These are phyloP conservation scores for Hylaeus anthracinus DNA, from an alignment of 1,140 invertebrate genomes.

Conservation along the genomic window DNA sequence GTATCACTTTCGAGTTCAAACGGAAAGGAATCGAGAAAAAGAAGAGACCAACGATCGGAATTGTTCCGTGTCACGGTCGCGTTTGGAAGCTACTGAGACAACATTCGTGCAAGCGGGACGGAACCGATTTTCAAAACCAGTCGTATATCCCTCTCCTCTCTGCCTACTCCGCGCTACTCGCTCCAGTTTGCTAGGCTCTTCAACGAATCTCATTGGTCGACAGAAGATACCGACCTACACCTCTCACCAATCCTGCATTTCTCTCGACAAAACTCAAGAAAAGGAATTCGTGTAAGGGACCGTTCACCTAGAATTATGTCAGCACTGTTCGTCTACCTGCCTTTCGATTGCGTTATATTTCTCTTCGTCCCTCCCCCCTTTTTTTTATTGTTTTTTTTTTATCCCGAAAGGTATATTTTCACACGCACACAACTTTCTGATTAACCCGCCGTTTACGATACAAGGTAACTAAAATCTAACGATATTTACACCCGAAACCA, in stretches of 20 bases:
- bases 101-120: slow-evolving; percentile 38
- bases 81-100: slow-evolving; percentile 46
- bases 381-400: background rate
- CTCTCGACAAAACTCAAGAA: background rate
- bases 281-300: background rate
- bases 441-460: too few species aligned
- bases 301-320: background rate
- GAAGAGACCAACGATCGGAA: slow-evolving; percentile 2
- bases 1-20: background rate
- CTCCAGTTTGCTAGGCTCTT: background rate
- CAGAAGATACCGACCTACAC: background rate
- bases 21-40: background rate
- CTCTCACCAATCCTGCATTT: slow-evolving; percentile 25
- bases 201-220: slow-evolving; percentile 25
- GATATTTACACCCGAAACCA: too few species aligned
- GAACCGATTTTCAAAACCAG: slow-evolving; percentile 59
- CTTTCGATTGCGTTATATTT: background rate
- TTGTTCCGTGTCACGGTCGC: slow-evolving; percentile 46
- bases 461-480: too few species aligned
- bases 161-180: background rate
- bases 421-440: too few species aligned
- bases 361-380: too few species aligned
- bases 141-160: slow-evolving; percentile 35
- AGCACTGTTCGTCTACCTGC: background rate
- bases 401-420: too few species aligned